Percentiles rank a stretch among this genome's conserved stretches.
phyloP scores from a whole-genome alignment of 2,888 invertebrate genomes.

The Urechis unicinctus region DNA sequence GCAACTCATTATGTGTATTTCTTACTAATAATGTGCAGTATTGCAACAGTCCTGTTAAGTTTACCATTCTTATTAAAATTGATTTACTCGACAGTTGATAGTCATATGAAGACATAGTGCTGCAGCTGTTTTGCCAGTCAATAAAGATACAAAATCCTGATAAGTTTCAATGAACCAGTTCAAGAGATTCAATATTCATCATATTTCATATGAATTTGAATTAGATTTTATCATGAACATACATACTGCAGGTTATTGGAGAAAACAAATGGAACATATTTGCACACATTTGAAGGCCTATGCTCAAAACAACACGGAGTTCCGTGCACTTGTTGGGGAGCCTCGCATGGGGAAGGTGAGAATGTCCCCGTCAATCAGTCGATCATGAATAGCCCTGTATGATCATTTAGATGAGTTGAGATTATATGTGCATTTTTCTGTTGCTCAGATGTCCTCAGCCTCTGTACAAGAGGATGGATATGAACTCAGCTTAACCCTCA shows the following conservation, averaged over 20 bases:
- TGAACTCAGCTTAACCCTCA: slow-evolving; percentile 46
- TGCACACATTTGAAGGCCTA: slow-evolving; percentile 49
- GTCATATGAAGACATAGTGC: too few species aligned
- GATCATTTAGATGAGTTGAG: neutral
- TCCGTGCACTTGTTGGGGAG: slow-evolving; percentile 49
- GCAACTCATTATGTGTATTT: too few species aligned
- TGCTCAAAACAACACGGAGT: slow-evolving; percentile 49
- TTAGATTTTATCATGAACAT: neutral
- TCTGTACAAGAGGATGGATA: slow-evolving; percentile 48
- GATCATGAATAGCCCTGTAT: too few species aligned
- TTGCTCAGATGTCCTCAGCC: slow-evolving; percentile 38
- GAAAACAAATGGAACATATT: slow-evolving; percentile 50
- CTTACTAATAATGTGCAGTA: too few species aligned
- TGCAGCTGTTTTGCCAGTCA: too few species aligned
- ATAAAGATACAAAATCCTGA: too few species aligned
- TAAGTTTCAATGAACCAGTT: too few species aligned
- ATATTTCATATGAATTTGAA: neutral
- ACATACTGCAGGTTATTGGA: slow-evolving; percentile 46
- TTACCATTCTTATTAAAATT: too few species aligned
- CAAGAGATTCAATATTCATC: too few species aligned
- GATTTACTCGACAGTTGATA: too few species aligned
- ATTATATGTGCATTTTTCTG: neutral
- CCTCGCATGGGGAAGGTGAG: slow-evolving; percentile 50
- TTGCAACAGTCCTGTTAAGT: too few species aligned
- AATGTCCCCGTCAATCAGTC: too few species aligned